Percentiles rank a stretch among this genome's conserved stretches.
Conservation (phyloP, 2,888 invertebrate species). For the Hypomecis atomaria region DNA sequence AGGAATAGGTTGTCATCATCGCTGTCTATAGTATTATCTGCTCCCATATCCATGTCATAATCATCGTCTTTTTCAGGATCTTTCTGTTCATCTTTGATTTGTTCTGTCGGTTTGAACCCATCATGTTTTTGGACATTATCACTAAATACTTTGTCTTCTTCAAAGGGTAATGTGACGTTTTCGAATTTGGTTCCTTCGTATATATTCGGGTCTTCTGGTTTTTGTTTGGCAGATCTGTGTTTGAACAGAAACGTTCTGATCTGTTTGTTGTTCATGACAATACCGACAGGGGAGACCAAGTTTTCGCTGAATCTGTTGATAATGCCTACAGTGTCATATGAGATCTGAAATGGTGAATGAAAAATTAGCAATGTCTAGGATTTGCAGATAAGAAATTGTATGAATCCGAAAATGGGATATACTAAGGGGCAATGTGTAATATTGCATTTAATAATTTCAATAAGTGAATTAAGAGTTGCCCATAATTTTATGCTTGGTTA, state of each 20-base stretch:
- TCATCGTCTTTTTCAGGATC: conserved; percentile 8
- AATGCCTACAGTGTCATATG: conserved; percentile 54
- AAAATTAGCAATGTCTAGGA: neutral
- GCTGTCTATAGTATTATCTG: conserved; percentile 16
- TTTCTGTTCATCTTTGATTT: conserved; percentile 12
- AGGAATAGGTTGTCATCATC: conserved; percentile 21
- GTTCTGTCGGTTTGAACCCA: conserved; percentile 12
- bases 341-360: conserved; percentile 40
- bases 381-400: too few species aligned
- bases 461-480: too few species aligned
- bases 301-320: conserved; percentile 53
- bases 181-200: conserved; percentile 36
- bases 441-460: too few species aligned
- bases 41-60: conserved; percentile 23
- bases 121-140: conserved; percentile 14
- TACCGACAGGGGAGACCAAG: conserved; percentile 52
- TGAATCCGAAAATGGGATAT: too few species aligned
- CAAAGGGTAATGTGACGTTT: conserved; percentile 32
- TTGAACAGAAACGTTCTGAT: conserved; percentile 51
- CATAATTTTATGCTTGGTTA: too few species aligned
- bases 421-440: too few species aligned
- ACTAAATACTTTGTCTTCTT: conserved; percentile 25
- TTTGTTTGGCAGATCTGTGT: conserved; percentile 31
- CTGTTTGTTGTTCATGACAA: conserved; percentile 47
- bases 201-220: conserved; percentile 16